phyloP scores from a whole-genome alignment of 2,888 invertebrate genomes.

The Cataglyphis cursor region DNA sequence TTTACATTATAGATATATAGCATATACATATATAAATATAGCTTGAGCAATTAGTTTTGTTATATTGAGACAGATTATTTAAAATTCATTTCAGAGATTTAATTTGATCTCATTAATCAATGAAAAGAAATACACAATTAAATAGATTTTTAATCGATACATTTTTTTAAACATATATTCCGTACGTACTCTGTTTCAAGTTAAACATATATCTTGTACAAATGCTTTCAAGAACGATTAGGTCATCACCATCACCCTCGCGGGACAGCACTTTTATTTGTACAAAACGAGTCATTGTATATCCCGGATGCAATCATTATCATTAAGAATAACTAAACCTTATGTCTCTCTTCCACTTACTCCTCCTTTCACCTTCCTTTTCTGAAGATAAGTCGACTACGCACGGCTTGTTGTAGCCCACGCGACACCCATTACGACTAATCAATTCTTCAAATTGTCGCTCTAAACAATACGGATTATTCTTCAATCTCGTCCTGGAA shows the following conservation, averaged over 20 bases:
- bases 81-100: background rate
- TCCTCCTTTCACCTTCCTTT: conserved; percentile 36
- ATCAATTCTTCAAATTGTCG: conserved; percentile 77
- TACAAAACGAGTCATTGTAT: conserved; percentile 64
- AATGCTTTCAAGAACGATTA: conserved; percentile 62
- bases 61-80: conserved; percentile 1
- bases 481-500: conserved; percentile 71
- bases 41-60: background rate
- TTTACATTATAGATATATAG: conserved; percentile 26
- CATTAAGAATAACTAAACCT: conserved; percentile 74
- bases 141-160: background rate
- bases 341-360: conserved; percentile 37
- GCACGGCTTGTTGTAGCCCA: conserved; percentile 82
- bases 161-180: background rate
- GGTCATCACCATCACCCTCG: conserved; percentile 74
- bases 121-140: background rate
- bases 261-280: conserved; percentile 65
- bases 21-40: conserved; percentile 33
- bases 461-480: conserved; percentile 68
- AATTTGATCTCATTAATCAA: background rate
- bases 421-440: conserved; percentile 81
- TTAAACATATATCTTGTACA: conserved; percentile 1
- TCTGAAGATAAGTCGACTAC: conserved; percentile 77
- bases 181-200: background rate
- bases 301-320: conserved; percentile 83